Base-by-base conservation (phyloP, 2,113 vertebrate genomes). In the Poeciliopsis retropinna region DNA sequence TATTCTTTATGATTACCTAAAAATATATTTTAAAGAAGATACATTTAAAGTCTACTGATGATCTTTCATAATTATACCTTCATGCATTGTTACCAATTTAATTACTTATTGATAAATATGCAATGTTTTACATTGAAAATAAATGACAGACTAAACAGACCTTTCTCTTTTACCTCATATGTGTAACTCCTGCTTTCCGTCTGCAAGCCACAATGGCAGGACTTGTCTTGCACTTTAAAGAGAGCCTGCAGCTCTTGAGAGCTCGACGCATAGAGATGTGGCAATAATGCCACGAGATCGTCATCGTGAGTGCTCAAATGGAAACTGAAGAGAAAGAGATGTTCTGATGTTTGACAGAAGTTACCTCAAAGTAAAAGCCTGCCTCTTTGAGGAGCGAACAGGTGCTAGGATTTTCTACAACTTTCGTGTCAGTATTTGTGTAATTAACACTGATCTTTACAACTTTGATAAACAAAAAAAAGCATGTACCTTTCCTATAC, bases 321-420 rank as follows among this genome's bases (percentile, higher is more conserved):
- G 78, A 86, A 74, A 84, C 72, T 92, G 83, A 87, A 91, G 86
- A 85, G 88, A 76, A 25, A 63, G 63, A 72, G 64, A 71, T 32
- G 67, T 10, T 51, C 64, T 70, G 64, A 71, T 41, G 67, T 12
- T 51, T 67, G 39, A 62, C 77, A 69, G 76, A 64, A 82, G 74
- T 88, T 85, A 78, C 73, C 71, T 87, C 75, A 68, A 76, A 89
- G 87, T 82, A 76, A 75, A 89, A 73, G 78, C 75, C 81, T 80
- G 76, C 57, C 68, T 30, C 72, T 73, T 57, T 82, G 81, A 77
- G 63, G 25, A 66, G 70, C n/a, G 64, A 54, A 41, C 15, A 61
- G 34, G 34, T 28, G 72, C 76, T 85, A 66, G 60, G 17, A 28
- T 5, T 19, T 47, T 47, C 44, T 19, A 7, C 5, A 17, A 0